These are phyloP conservation scores for Notarius lentiginosus DNA, from an alignment of 2,113 vertebrate genomes.

Conservation along the genomic window DNA sequence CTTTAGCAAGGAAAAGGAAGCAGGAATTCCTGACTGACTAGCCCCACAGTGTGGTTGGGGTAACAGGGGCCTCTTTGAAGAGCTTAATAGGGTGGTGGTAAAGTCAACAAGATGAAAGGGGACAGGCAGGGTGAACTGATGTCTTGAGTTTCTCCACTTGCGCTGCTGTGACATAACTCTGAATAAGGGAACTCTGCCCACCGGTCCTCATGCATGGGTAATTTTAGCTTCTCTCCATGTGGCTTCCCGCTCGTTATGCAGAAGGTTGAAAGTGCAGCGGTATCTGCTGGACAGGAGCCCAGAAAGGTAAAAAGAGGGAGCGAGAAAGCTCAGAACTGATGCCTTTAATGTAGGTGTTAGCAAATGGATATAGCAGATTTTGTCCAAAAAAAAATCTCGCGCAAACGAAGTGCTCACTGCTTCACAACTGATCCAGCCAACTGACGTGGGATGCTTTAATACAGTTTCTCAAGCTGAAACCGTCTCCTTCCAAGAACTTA, in stretches of 20 bases:
- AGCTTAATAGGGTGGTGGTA: background rate
- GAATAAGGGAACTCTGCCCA: constrained; percentile 22
- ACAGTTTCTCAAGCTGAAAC: constrained; percentile 35
- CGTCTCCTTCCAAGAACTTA: constrained; percentile 32
- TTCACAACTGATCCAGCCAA: background rate
- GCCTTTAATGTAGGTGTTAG: background rate
- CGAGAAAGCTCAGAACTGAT: background rate
- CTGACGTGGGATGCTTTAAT: background rate
- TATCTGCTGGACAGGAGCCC: constrained; percentile 34
- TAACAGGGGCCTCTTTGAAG: constrained; percentile 22
- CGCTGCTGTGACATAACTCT: constrained; percentile 46
- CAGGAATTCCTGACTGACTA: constrained; percentile 20
- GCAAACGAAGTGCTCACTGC: background rate
- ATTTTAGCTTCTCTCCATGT: constrained; percentile 49
- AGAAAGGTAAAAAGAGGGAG: constrained; percentile 24
- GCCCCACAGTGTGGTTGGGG: background rate
- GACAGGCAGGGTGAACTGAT: constrained; percentile 3
- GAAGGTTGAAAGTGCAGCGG: constrained; percentile 40
- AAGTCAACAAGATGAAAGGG: constrained; percentile 8
- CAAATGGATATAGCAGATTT: constrained; percentile 7
- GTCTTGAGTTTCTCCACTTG: background rate
- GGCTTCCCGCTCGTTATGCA: constrained; percentile 37
- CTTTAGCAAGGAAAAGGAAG: constrained; percentile 21
- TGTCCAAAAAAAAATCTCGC: background rate
- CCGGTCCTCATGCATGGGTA: constrained; percentile 4